Evolutionary conservation across 2,888 invertebrate genomes (phyloP), one percentile per base, ranked within the genome.

Genomic region (Bedellia somnulentella): DNA sequence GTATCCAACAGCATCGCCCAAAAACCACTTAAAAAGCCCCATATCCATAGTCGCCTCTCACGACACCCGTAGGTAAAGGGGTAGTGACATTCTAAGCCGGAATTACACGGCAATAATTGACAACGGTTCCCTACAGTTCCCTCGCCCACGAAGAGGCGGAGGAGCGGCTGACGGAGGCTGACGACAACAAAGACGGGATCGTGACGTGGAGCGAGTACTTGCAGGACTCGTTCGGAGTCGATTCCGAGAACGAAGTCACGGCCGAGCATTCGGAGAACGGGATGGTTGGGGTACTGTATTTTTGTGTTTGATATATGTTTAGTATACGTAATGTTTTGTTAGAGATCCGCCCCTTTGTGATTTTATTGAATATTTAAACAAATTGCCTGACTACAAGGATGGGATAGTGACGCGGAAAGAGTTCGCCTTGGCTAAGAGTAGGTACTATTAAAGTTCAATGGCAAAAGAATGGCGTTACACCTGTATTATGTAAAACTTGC

Each of bases 121-220:
- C n/a, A n/a, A n/a, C n/a, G n/a, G n/a, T 9, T 18, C 5, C 9
- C 9, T 43, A 2, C 46, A 92, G 91, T 39, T 87, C 86, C 77
- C 66, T 94, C 5, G 87, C 92, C 0, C 82, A 83, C 38, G 95
- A 95, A 55, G 96, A 96, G 55, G 89, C 93, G 0, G 75, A 81
- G 30, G 93, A 94, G 53, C 82, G 91, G 15, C 78, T 95, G 44
- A 82, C 86, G 36, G 93, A 94, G 51, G 84, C 91, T 1, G 98
- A 98, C 63, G 80, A 81, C 24, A 82, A 97, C 57, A 78, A 78
- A 22, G 90, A 98, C 60, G 89, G 88, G 0, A 66, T 71, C 40
- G 82, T 98, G 2, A 83, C 89, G 0, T 98, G 96, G 96, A 64
- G 79, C 4, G 98, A 99, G 67, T 93, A 95, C 57, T 53, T 93